Conservation (phyloP, 2,888 invertebrate species). For the Auanema sp. region DNA sequence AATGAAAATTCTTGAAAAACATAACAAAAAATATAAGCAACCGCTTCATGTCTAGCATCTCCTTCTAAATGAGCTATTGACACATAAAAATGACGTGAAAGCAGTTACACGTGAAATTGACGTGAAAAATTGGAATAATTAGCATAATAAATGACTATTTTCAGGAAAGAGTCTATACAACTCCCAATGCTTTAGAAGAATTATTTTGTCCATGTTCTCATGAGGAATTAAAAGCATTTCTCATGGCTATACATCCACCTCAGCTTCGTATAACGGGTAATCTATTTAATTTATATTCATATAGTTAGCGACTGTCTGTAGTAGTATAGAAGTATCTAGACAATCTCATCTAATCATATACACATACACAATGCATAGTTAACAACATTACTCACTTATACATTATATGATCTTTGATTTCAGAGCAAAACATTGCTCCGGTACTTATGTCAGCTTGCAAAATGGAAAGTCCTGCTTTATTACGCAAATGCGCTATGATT, state of each 20-base stretch:
- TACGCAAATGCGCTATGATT: constrained; percentile 61
- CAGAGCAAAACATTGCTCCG: constrained; percentile 62
- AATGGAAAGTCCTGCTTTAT: constrained; percentile 62
- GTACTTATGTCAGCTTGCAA: constrained; percentile 63
- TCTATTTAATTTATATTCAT: not conserved
- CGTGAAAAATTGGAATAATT: too few species aligned
- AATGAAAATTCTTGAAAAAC: too few species aligned
- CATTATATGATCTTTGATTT: constrained; percentile 5
- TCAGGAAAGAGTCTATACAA: constrained; percentile 37
- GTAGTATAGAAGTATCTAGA: too few species aligned
- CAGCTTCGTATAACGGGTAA: constrained; percentile 63
- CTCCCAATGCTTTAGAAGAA: constrained; percentile 49
- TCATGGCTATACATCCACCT: constrained; percentile 64
- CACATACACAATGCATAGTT: too few species aligned
- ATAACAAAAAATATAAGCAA: not conserved
- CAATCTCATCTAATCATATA: too few species aligned
- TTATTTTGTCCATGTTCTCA: constrained; percentile 61
- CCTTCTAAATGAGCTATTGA: too few species aligned
- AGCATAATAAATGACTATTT: not conserved
- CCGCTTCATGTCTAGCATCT: too few species aligned
- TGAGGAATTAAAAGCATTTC: constrained; percentile 62
- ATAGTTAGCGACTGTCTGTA: not conserved
- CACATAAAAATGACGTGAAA: too few species aligned
- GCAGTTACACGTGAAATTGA: too few species aligned
- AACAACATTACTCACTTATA: not conserved